These are phyloP conservation scores for Okapia johnstoni DNA, from an alignment of 2,113 vertebrate genomes.

Conservation along the genomic window DNA sequence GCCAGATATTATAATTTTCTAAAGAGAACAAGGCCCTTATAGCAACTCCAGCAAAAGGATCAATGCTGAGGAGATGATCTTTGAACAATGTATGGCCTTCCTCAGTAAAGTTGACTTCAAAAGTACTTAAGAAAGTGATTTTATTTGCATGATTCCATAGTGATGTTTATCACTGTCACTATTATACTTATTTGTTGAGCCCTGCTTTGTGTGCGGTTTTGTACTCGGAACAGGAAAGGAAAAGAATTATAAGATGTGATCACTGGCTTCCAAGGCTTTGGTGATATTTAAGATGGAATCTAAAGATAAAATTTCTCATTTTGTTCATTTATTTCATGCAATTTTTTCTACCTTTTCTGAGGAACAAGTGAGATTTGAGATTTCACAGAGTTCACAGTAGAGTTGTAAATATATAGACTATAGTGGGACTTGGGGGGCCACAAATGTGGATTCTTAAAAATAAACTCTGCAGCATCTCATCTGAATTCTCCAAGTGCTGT, in stretches of 20 bases:
- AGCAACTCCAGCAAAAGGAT: neutral
- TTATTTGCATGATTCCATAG: neutral
- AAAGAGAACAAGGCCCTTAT: neutral
- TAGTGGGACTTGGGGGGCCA: neutral
- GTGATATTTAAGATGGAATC: neutral
- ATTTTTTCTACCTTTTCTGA: neutral
- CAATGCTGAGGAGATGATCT: neutral
- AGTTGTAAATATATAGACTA: neutral
- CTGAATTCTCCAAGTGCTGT: neutral
- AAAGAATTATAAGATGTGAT: neutral
- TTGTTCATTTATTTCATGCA: neutral
- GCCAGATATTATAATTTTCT: neutral
- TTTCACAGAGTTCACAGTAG: neutral
- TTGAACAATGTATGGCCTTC: neutral
- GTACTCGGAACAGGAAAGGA: neutral
- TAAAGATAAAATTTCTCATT: neutral
- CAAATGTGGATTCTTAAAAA: constrained; percentile 1
- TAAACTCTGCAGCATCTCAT: neutral
- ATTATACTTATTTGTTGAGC: neutral
- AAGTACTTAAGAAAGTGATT: neutral
- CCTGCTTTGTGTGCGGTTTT: neutral
- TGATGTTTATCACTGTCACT: neutral
- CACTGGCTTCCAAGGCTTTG: neutral
- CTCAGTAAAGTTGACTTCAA: neutral
- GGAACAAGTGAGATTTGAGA: neutral